phyloP scores from a whole-genome alignment of 2,113 vertebrate species.

The Oreocharis arfaki region DNA sequence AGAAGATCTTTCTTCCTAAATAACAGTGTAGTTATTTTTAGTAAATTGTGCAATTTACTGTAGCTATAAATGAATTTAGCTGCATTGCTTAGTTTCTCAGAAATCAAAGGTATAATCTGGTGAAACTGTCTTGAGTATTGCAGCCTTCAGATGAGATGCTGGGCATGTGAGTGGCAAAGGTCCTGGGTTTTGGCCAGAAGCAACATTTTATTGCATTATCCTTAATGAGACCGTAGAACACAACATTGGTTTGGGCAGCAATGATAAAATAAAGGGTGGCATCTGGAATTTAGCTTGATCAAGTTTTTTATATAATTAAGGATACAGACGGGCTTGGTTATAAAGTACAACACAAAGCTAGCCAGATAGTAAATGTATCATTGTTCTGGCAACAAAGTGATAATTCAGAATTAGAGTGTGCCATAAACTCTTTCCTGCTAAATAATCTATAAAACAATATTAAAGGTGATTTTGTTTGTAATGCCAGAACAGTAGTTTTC shows the following conservation, averaged over 20 bases:
- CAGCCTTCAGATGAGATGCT: background rate
- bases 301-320: background rate
- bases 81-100: background rate
- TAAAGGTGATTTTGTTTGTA: background rate
- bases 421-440: background rate
- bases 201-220: background rate
- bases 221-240: background rate
- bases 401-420: background rate
- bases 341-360: background rate
- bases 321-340: background rate
- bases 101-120: background rate
- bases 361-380: background rate
- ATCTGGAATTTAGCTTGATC: background rate
- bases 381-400: background rate
- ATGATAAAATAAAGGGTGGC: background rate
- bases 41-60: background rate
- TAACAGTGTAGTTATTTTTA: background rate
- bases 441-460: background rate
- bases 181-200: background rate
- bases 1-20: background rate
- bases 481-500: background rate
- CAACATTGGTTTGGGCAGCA: background rate
- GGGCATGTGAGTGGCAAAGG: background rate
- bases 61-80: background rate
- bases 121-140: background rate